phyloP scores from a whole-genome alignment of 2,888 invertebrate species.

The Watsonalla cultraria region DNA sequence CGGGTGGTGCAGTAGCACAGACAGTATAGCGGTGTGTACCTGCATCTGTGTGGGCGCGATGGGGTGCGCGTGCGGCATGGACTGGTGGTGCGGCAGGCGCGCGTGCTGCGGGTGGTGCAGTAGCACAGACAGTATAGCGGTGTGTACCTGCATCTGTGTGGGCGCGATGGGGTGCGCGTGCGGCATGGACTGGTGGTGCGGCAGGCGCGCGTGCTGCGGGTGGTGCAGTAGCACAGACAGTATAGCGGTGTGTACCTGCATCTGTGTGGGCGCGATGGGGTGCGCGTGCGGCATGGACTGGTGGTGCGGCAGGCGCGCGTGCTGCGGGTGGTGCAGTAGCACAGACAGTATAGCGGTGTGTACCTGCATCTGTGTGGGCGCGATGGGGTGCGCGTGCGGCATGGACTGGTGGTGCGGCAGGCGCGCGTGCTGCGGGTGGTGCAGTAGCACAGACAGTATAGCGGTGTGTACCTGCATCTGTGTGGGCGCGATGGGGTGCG shows the following conservation, averaged over 20 bases:
- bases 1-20: too few species aligned
- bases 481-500: conserved; percentile 73
- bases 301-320: conserved; percentile 12
- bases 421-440: conserved; percentile 76
- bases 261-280: conserved; percentile 65
- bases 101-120: too few species aligned
- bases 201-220: too few species aligned
- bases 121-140: too few species aligned
- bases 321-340: conserved; percentile 80
- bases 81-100: too few species aligned
- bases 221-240: conserved; percentile 66
- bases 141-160: too few species aligned
- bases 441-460: conserved; percentile 20
- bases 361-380: conserved; percentile 39
- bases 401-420: conserved; percentile 25
- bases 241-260: conserved; percentile 14
- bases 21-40: too few species aligned
- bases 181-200: too few species aligned
- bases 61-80: too few species aligned
- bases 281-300: conserved; percentile 50
- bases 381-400: conserved; percentile 67
- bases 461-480: conserved; percentile 15
- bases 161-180: too few species aligned
- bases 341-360: conserved; percentile 21
- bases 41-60: too few species aligned